Evolutionary conservation across 2,797 vertebrate species (phyloP).

Genomic region (Chiloscyllium punctatum): DNA sequence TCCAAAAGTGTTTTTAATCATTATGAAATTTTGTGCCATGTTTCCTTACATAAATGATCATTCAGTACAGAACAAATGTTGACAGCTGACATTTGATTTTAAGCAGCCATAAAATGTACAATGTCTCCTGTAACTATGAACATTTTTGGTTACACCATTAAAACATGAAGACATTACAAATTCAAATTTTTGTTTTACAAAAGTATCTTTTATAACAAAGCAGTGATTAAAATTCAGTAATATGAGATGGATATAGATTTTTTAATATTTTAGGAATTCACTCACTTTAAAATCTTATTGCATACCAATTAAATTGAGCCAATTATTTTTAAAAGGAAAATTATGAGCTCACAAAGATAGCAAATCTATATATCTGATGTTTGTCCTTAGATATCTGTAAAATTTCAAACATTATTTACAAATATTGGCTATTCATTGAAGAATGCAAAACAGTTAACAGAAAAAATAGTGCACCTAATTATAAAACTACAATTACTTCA

Average conservation of each 20-base stretch:
- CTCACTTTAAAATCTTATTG: slow-evolving; percentile 29
- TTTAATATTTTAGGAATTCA: neutral
- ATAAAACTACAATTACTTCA: slow-evolving; percentile 32
- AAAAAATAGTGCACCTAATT: slow-evolving; percentile 34
- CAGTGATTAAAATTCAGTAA: slow-evolving; percentile 31
- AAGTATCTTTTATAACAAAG: slow-evolving; percentile 31
- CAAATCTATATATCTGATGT: slow-evolving; percentile 35
- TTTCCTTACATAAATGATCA: slow-evolving; percentile 21
- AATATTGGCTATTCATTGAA: slow-evolving; percentile 33
- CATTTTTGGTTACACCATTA: slow-evolving; percentile 23
- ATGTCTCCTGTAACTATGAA: neutral
- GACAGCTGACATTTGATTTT: slow-evolving; percentile 7
- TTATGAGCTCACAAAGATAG: slow-evolving; percentile 12
- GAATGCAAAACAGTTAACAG: slow-evolving; percentile 16
- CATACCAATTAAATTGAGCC: slow-evolving; percentile 15
- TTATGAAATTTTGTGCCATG: slow-evolving; percentile 31
- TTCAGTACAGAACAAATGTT: slow-evolving; percentile 18
- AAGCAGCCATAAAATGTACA: neutral
- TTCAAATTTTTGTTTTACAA: slow-evolving; percentile 6
- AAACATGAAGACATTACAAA: slow-evolving; percentile 25
- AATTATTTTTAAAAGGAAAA: slow-evolving; percentile 13
- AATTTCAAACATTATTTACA: slow-evolving; percentile 35
- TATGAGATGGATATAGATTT: neutral
- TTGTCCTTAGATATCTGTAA: slow-evolving; percentile 34
- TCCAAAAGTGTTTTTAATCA: slow-evolving; percentile 24